Base-by-base conservation (phyloP, 2,797 vertebrate genomes). In the Ctenopoma multispine region DNA sequence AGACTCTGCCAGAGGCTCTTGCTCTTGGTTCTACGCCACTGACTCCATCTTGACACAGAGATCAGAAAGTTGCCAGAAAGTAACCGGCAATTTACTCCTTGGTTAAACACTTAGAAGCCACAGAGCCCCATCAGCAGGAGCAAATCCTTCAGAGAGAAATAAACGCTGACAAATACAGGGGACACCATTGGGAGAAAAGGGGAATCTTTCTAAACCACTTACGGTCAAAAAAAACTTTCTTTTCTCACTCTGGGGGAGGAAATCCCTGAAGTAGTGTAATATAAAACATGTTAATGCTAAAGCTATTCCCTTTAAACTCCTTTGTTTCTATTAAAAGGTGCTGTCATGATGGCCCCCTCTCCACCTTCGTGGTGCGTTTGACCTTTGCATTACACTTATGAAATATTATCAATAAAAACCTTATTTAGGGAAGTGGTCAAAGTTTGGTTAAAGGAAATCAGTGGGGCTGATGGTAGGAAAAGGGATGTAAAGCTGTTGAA, bases 21-120 rank as follows among this genome's bases (percentile, higher is more conserved):
- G 60, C 67, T 67, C 54, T 75, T 69, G 70, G 73, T 91, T 87
- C 71, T 81, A 80, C 83, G 63, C 63, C 36, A 9, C 49, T 69
- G 82, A 69, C 73, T 87, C 75, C 72, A 63, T 81, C 75, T 82
- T 83, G 78, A 89, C 71, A 82, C 75, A 82, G 79, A 90, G 84
- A 89, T 90, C 89, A 88, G 63, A 84, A 85, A 83, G 82, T 89
- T 83, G 82, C 74, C 69, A 62, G 84, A 72, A 88, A 80, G 78
- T 83, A 86, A 83, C 82, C 63, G 13, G 56, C 83, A 90, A 92
- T 92, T 92, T 92, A 79, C 82, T 88, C 84, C 87, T 83, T 90
- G 85, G 87, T 91, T 92, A 89, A 90, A 85, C 87, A 90, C 76
- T 75, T 82, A 69, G 79, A 85, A 87, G 82, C 77, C 85, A 82